phyloP scores from a whole-genome alignment of 2,797 vertebrate species.

The Acropternis orthonyx region DNA sequence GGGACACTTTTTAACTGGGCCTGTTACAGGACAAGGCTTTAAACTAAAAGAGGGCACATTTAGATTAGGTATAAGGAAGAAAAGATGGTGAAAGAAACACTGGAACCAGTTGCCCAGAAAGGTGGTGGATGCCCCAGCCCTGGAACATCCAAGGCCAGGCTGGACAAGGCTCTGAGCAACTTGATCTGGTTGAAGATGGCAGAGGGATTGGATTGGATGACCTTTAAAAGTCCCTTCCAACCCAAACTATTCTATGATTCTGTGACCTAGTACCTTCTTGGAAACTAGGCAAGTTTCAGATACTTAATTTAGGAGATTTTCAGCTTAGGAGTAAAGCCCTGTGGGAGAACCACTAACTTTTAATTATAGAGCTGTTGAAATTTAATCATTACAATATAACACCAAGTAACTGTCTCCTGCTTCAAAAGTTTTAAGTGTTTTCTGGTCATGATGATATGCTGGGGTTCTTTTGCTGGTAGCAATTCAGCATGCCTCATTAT shows the following conservation, averaged over 20 bases:
- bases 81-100: neutral
- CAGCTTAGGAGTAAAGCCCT: neutral
- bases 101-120: neutral
- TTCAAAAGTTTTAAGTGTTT: neutral
- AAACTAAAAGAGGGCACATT: neutral
- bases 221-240: neutral
- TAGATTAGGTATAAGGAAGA: neutral
- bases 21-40: neutral
- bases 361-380: neutral
- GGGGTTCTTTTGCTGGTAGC: neutral
- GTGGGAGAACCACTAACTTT: neutral
- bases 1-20: neutral
- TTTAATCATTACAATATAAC: neutral
- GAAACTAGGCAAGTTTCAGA: neutral
- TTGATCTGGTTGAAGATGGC: neutral
- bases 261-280: neutral
- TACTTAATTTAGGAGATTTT: neutral
- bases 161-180: neutral
- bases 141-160: neutral
- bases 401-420: neutral
- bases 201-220: neutral
- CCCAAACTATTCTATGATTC: neutral
- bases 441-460: neutral
- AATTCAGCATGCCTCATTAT: fast-evolving
- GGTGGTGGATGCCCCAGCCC: neutral